Conservation (phyloP, 2,113 vertebrate species). For the Xerus inauris region DNA sequence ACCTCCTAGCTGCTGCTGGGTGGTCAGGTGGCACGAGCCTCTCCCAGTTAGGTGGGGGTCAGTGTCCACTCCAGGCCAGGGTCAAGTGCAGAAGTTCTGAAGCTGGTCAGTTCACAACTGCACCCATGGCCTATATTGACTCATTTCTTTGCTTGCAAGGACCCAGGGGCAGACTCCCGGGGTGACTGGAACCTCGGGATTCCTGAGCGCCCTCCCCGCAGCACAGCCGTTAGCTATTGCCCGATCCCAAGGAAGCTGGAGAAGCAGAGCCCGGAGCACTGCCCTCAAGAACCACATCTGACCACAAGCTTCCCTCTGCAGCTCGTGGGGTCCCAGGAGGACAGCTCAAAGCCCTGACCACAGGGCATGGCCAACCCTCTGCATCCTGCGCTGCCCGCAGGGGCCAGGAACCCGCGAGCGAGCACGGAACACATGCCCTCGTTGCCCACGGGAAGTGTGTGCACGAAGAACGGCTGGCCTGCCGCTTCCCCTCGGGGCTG, state of each 20-base stretch:
- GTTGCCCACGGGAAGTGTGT: neutral
- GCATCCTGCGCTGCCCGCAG: rapidly evolving
- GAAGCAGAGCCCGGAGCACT: neutral
- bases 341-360: neutral
- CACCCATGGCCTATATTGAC: neutral
- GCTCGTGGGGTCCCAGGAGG: neutral
- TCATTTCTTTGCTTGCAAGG: neutral
- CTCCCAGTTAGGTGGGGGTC: neutral
- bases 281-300: neutral
- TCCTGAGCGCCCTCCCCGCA: neutral
- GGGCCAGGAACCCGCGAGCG: rapidly evolving
- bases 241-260: neutral
- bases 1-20: neutral
- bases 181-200: neutral
- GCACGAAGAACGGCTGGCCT: neutral
- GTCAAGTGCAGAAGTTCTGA: neutral
- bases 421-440: neutral
- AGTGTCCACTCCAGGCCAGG: neutral
- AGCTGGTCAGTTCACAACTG: neutral
- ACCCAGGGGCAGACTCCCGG: neutral
- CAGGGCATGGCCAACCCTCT: neutral
- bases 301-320: neutral
- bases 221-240: rapidly evolving
- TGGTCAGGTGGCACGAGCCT: neutral
- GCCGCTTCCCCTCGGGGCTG: neutral